These are phyloP conservation scores for Pseudorhiza aurosa DNA, from an alignment of 30 jellyfish, hydroid and myxozoan species.

Conservation along the genomic window DNA sequence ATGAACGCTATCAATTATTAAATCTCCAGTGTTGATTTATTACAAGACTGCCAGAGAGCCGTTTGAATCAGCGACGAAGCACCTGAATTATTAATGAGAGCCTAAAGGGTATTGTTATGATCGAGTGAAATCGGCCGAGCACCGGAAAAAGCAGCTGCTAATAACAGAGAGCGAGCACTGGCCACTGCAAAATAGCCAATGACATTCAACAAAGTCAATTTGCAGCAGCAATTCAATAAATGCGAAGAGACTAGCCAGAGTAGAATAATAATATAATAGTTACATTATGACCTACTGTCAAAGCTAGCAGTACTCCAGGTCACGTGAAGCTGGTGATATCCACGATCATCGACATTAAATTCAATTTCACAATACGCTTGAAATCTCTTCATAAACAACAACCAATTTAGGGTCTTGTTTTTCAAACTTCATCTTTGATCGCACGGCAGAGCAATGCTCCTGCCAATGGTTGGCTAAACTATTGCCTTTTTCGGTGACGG, in stretches of 20 bases:
- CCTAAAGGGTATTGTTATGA: not conserved
- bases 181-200: not conserved
- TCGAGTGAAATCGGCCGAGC: not conserved
- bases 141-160: not conserved
- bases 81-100: constrained; percentile 3
- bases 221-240: not conserved
- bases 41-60: not conserved
- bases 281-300: constrained; percentile 2
- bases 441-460: too few species aligned
- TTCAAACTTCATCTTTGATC: too few species aligned
- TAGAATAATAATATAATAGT: not conserved
- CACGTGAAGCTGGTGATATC: too few species aligned
- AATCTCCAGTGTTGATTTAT: constrained; percentile 27
- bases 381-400: too few species aligned
- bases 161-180: not conserved
- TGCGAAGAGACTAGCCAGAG: not conserved
- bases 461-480: too few species aligned
- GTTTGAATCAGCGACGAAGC: constrained; percentile 35
- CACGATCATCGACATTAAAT: too few species aligned
- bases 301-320: too few species aligned
- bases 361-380: too few species aligned
- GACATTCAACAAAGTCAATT: not conserved
- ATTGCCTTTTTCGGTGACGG: too few species aligned
- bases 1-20: not conserved
- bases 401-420: too few species aligned